Evolutionary conservation across 1,140 invertebrate genomes (phyloP), one percentile per base, ranked within the genome.

Genomic region (Argopecten irradians): DNA sequence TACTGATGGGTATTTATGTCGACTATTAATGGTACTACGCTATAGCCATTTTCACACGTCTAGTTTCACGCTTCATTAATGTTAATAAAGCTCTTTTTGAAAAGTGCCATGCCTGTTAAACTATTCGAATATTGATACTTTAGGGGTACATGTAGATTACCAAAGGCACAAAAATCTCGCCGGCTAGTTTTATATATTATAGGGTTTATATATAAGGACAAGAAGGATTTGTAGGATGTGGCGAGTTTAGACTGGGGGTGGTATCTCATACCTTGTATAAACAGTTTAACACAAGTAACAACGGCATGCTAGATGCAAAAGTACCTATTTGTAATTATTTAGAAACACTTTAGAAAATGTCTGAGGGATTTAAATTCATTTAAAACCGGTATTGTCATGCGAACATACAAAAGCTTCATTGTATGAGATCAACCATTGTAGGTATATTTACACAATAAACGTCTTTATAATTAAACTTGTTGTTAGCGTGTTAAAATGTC

Each of bases 401-500:
- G 22, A 28, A n/a, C 22, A 28, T 71, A 28, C 55, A 71, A 71
- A 28, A n/a, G 22, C 55, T 28, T 28, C 55, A 5, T 71, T 71
- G 55, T 71, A 16, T 3, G 22, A 7, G 8, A 28, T n/a, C n/a
- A 28, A 1, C n/a, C 11, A 71, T 71, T 71, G 55, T 71, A 71
- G 28, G n/a, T 71, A 14, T 46, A 46, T 46, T 46, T 46, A 71
- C 55, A 71, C 55, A 71, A n/a, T 71, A 71, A 28, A 71, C 55
- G 55, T 71, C 55, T 71, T 71, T 71, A 28, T 71, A 71, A 71
- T 71, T 46, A 46, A 46, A 46, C 19, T 46, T 71, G 1, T 71
- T 71, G 55, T 71, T 71, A n/a, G 55, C 55, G 55, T 71, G 55
- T 16, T 71, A 71, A 71, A 71, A 71, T 71, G 55, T 28, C 55